Evolutionary conservation across 2,888 invertebrate genomes (phyloP).

Genomic region (Tetragnatha montana): DNA sequence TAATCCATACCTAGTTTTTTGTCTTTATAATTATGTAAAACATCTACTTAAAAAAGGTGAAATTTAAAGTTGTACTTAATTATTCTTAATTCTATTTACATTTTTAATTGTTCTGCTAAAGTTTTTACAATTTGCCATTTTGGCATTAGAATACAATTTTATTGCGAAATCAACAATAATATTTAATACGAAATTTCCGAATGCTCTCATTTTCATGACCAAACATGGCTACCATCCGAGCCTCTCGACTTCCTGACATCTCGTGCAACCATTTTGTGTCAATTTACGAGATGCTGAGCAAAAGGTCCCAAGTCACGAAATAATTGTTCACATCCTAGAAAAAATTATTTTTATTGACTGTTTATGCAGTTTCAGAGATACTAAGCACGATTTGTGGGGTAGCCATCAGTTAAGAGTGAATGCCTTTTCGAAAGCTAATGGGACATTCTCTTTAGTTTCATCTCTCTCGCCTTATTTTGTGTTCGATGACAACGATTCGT

Average conservation of each 20-base stretch:
- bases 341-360: slow-evolving; percentile 40
- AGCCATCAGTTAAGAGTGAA: neutral
- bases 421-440: slow-evolving; percentile 9
- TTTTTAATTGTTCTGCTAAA: too few species aligned
- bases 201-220: slow-evolving; percentile 3
- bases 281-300: slow-evolving; percentile 56
- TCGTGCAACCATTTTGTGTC: slow-evolving; percentile 35
- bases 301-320: slow-evolving; percentile 62
- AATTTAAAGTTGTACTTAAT: too few species aligned
- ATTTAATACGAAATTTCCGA: too few species aligned
- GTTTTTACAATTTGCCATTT: too few species aligned
- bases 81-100: too few species aligned
- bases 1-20: too few species aligned
- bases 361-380: slow-evolving; percentile 46
- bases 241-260: neutral
- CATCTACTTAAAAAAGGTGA: too few species aligned
- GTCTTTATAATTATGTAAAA: too few species aligned
- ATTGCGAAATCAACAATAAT: too few species aligned
- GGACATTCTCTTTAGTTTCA: neutral
- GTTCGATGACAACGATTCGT: neutral
- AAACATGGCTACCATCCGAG: slow-evolving; percentile 4
- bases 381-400: slow-evolving; percentile 20
- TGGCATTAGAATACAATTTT: too few species aligned
- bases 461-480: neutral
- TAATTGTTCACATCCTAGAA: slow-evolving; percentile 6